Percentiles rank a stretch among this genome's conserved stretches.
These are phyloP conservation scores for Anaspis maculata DNA, from an alignment of 2,888 invertebrate species.

Conservation along the genomic window DNA sequence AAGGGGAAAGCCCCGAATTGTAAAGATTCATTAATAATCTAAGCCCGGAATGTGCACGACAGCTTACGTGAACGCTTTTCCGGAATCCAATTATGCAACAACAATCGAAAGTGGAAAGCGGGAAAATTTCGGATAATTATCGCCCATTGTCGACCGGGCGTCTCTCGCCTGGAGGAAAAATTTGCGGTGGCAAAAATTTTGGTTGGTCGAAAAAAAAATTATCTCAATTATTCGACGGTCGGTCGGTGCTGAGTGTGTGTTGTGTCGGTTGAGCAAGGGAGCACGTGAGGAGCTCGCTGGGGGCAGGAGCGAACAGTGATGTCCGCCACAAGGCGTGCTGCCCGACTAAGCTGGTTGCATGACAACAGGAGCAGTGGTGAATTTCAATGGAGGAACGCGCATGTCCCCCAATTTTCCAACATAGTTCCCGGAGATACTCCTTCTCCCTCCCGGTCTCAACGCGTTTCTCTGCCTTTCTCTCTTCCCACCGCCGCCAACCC, in stretches of 20 bases:
- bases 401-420: slow-evolving; percentile 27
- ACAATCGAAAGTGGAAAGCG: too few relatives aligned
- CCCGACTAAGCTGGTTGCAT: slow-evolving; percentile 28
- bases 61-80: slow-evolving; percentile 15
- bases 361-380: slow-evolving; percentile 26
- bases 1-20: too few relatives aligned
- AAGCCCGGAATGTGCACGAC: slow-evolving; percentile 17
- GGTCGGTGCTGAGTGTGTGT: too few relatives aligned
- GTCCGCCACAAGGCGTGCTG: slow-evolving; percentile 22
- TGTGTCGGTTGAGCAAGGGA: too few relatives aligned
- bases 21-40: slow-evolving; percentile 23
- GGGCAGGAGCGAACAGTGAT: slow-evolving; percentile 10
- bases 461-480: slow-evolving; percentile 24
- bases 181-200: slow-evolving; percentile 15
- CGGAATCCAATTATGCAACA: slow-evolving; percentile 16
- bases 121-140: too few relatives aligned
- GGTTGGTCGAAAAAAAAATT: slow-evolving; percentile 7
- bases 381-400: slow-evolving; percentile 26
- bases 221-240: background rate
- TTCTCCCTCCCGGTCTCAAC: slow-evolving; percentile 23
- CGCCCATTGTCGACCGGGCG: too few relatives aligned
- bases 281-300: slow-evolving; percentile 6
- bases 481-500: slow-evolving; percentile 24
- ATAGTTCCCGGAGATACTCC: slow-evolving; percentile 24
- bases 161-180: too few relatives aligned